Conservation (phyloP, 2,113 vertebrate species). For the Kryptolebias marmoratus region DNA sequence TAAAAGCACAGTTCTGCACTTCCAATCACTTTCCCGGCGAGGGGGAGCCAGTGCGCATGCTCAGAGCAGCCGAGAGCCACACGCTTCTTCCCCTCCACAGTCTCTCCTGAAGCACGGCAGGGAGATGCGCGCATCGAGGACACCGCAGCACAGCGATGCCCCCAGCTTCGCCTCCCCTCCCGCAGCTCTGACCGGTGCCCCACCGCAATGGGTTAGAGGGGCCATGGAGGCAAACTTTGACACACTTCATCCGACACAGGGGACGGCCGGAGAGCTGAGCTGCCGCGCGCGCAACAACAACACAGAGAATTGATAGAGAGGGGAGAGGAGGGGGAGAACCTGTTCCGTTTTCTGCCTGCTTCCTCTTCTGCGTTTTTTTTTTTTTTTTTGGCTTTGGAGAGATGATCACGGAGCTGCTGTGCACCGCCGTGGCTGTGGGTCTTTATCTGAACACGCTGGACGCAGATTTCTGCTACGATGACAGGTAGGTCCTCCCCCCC, state of each 20-base stretch:
- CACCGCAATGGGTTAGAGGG: constrained; percentile 48
- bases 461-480: constrained; percentile 98
- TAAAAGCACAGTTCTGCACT: constrained; percentile 1
- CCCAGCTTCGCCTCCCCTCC: constrained; percentile 20
- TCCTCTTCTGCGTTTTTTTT: constrained; percentile 24
- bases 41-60: constrained; percentile 63
- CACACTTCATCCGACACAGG: constrained; percentile 49
- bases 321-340: constrained; percentile 3
- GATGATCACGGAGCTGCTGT: constrained; percentile 94
- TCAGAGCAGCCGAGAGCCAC: constrained; percentile 52
- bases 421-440: constrained; percentile 90
- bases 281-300: constrained; percentile 50
- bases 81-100: constrained; percentile 49
- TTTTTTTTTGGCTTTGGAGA: constrained; percentile 68
- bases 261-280: constrained; percentile 45
- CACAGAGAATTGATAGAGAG: constrained; percentile 37
- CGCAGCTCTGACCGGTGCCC: constrained; percentile 1
- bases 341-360: constrained; percentile 33
- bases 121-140: constrained; percentile 57
- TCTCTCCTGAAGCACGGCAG: constrained; percentile 39
- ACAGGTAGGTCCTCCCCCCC: constrained; percentile 84
- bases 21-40: neutral
- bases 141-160: constrained; percentile 46
- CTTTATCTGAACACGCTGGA: constrained; percentile 93
- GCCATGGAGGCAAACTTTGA: constrained; percentile 60